Evolutionary conservation across 1,140 invertebrate genomes (phyloP), one percentile per base, ranked within the genome.

Genomic region (Drosophila dunni): DNA sequence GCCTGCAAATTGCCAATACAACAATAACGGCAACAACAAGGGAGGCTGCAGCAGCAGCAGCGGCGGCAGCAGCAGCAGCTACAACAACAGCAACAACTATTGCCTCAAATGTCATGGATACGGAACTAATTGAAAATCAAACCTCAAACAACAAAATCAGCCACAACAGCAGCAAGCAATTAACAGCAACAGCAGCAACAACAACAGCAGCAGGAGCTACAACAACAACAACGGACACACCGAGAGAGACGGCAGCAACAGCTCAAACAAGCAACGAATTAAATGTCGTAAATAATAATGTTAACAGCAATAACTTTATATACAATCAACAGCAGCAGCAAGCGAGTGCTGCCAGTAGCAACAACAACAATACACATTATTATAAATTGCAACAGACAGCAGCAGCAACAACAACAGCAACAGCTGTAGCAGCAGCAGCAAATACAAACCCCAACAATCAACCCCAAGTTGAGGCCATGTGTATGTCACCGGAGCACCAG

Each of bases 361-460:
- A 74, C 68, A 88, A 17, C 72, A 71, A 44, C 81, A 89, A 48
- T 66, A 82, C 57, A 83, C 73, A 81, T 82, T 86, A 90, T 81
- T 84, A 91, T 88, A 84, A 79, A 77, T 79, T 86, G 77, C 88
- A 78, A 58, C 89, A 91, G 81, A 68, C 71, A 68, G 66, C 66
- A 57, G 58, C 71, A 69, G 17, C 57, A 74, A 6, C 75, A 75
- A 81, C 80, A 68, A 66, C 66, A 57, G 57, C 71, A 69, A 33
- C 57, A 74, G 6, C 75, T 72, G 17, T 60, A 73, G 81, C 79
- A 91, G 70, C 46, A 86, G 91, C 94, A 69, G 93, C 95, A 64
- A 45, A 71, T 67, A 50, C 48, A 48, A 70, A 15, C 33, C 38
- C 45, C 70, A 61, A 15, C 42, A 75, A n/a, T 48, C 78, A 72